A percentile compares a stretch with the other conserved stretches of the same genome.
Conservation (phyloP, 2,888 invertebrate species). For the Heliconius sara region DNA sequence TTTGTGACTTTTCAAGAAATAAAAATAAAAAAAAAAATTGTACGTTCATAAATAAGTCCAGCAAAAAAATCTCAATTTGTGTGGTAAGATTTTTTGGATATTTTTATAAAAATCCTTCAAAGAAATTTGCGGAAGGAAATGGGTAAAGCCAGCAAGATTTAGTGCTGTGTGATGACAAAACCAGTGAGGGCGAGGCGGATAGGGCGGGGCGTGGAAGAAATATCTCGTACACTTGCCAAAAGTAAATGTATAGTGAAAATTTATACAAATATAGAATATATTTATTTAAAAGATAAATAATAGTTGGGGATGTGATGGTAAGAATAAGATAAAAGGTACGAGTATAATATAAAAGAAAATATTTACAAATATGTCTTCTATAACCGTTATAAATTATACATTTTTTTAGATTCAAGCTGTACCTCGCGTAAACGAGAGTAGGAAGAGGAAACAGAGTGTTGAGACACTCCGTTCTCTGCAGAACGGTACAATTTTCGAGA, state of each 20-base stretch:
- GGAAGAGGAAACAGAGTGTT: too few relatives aligned
- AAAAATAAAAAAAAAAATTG: background rate
- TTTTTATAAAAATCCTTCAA: slow-evolving; percentile 44
- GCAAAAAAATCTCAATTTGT: slow-evolving; percentile 12
- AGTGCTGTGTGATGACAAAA: slow-evolving; percentile 71
- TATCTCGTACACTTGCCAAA: slow-evolving; percentile 67
- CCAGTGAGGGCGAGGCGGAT: slow-evolving; percentile 62
- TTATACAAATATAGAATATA: slow-evolving; percentile 29
- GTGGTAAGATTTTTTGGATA: slow-evolving; percentile 38
- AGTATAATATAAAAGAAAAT: too few relatives aligned
- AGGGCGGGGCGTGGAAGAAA: slow-evolving; percentile 62
- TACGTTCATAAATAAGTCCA: background rate
- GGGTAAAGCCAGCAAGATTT: slow-evolving; percentile 70
- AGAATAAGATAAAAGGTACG: too few relatives aligned
- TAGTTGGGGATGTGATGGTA: background rate
- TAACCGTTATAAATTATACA: too few relatives aligned
- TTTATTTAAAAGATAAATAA: background rate
- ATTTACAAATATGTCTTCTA: too few relatives aligned
- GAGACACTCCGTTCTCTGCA: too few relatives aligned
- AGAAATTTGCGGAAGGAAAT: slow-evolving; percentile 63
- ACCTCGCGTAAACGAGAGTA: fast-evolving
- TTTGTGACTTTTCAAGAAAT: background rate
- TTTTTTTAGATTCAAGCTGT: too few relatives aligned
- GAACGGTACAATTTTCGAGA: too few relatives aligned
- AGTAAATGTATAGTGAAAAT: slow-evolving; percentile 49